phyloP scores from a whole-genome alignment of 2,888 invertebrate species.

The Tiphia femorata region DNA sequence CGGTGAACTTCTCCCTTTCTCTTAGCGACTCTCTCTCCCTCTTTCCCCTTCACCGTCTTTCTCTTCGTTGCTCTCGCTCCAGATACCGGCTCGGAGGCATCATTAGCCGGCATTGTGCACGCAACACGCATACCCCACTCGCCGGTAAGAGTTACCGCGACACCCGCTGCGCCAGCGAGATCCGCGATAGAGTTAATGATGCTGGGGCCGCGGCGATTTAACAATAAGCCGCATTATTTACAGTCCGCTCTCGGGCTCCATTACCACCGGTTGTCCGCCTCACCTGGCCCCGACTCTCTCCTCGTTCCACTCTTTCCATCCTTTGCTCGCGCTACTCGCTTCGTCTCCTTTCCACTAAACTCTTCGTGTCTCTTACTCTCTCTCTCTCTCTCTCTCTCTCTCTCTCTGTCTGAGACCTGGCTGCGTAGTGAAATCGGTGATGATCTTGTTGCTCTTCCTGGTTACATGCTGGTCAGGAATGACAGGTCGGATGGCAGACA shows the following conservation, averaged over 20 bases:
- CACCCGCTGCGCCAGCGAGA: slow-evolving; percentile 64
- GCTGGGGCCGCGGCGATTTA: slow-evolving; percentile 57
- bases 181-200: slow-evolving; percentile 66
- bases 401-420: background rate
- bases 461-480: too few species aligned
- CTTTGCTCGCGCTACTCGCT: slow-evolving; percentile 4
- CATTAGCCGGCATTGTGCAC: slow-evolving; percentile 62
- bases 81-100: slow-evolving; percentile 55
- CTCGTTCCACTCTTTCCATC: background rate
- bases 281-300: slow-evolving; percentile 32
- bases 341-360: background rate
- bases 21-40: slow-evolving; percentile 24
- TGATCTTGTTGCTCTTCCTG: too few species aligned
- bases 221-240: slow-evolving; percentile 66
- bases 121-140: slow-evolving; percentile 50
- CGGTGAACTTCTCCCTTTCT: slow-evolving; percentile 23
- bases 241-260: slow-evolving; percentile 51
- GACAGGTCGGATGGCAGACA: too few species aligned
- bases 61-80: slow-evolving; percentile 31
- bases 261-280: slow-evolving; percentile 50
- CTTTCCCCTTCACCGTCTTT: slow-evolving; percentile 11
- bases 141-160: slow-evolving; percentile 62
- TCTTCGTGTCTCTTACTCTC: background rate
- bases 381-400: background rate
- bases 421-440: too few species aligned